A percentile compares a stretch with the other conserved stretches of the same genome.
phyloP scores from a whole-genome alignment of 2,888 invertebrate genomes.

The Eulithis testata region DNA sequence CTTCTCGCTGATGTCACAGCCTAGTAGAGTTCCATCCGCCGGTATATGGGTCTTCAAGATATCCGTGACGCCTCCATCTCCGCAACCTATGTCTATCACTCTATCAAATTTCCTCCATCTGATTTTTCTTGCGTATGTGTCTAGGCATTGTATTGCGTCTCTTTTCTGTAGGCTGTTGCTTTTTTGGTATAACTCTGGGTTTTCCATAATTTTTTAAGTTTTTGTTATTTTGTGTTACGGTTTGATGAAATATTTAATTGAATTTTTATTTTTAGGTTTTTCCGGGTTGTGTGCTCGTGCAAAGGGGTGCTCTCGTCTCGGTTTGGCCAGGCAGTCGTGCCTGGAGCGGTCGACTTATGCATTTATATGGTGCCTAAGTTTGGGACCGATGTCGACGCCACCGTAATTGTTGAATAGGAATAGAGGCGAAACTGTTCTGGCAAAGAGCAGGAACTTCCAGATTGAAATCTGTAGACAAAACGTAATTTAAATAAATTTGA shows the following conservation, averaged over 20 bases:
- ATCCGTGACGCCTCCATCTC: constrained; percentile 88
- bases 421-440: constrained; percentile 30
- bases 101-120: constrained; percentile 81
- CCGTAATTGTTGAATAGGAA: constrained; percentile 5
- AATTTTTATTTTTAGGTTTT: constrained; percentile 32
- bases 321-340: constrained; percentile 67
- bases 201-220: constrained; percentile 67
- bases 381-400: constrained; percentile 48
- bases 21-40: constrained; percentile 77
- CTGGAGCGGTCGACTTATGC: constrained; percentile 61
- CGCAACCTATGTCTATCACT: constrained; percentile 90
- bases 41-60: constrained; percentile 86
- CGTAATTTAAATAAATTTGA: too few relatives aligned
- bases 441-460: constrained; percentile 34
- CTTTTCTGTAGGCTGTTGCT: constrained; percentile 88
- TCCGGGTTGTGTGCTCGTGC: constrained; percentile 57
- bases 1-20: constrained; percentile 88
- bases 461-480: constrained; percentile 18
- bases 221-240: constrained; percentile 26
- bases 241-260: too few relatives aligned
- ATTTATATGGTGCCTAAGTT: constrained; percentile 69
- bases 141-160: constrained; percentile 82
- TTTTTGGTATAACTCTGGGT: constrained; percentile 88
- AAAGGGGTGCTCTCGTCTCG: constrained; percentile 64
- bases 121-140: constrained; percentile 85